A percentile compares a stretch with the other conserved stretches of the same genome.
Evolutionary conservation across 1,140 invertebrate genomes (phyloP).

Genomic region (Drosophila mayri): DNA sequence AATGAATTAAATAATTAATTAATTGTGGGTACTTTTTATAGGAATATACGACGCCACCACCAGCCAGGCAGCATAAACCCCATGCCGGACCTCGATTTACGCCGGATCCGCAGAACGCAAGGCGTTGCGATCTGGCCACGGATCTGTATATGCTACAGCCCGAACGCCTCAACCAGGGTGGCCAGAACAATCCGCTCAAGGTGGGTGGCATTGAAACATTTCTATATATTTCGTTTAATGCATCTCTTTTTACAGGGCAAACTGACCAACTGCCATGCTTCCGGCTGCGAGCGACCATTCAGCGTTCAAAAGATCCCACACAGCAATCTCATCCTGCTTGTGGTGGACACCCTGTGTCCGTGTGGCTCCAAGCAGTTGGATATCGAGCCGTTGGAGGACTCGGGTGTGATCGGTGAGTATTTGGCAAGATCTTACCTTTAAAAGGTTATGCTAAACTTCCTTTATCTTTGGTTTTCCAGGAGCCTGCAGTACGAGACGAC

Average conservation of each 20-base stretch:
- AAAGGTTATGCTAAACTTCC: not conserved
- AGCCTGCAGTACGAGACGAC: slow-evolving; percentile 86
- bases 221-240: not conserved
- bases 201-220: slow-evolving; percentile 20
- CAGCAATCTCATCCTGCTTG: slow-evolving; percentile 95
- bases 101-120: slow-evolving; percentile 86
- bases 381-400: slow-evolving; percentile 91
- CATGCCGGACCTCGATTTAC: slow-evolving; percentile 85
- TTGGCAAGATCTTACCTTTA: not conserved
- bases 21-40: not conserved
- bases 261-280: slow-evolving; percentile 94
- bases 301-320: slow-evolving; percentile 96
- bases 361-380: slow-evolving; percentile 94
- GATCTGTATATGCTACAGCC: slow-evolving; percentile 95
- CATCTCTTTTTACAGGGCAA: slow-evolving; percentile 89
- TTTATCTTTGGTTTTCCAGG: slow-evolving; percentile 29
- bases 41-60: slow-evolving; percentile 78
- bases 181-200: slow-evolving; percentile 89
- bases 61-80: slow-evolving; percentile 82
- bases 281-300: slow-evolving; percentile 95
- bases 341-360: slow-evolving; percentile 95
- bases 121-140: slow-evolving; percentile 94
- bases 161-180: slow-evolving; percentile 91
- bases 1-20: not conserved
- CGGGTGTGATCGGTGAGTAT: slow-evolving; percentile 75